A percentile compares a stretch with the other conserved stretches of the same genome.
These are phyloP conservation scores for Calyptommatus sinebrachiatus DNA, from an alignment of 2,113 vertebrate genomes.

Conservation along the genomic window DNA sequence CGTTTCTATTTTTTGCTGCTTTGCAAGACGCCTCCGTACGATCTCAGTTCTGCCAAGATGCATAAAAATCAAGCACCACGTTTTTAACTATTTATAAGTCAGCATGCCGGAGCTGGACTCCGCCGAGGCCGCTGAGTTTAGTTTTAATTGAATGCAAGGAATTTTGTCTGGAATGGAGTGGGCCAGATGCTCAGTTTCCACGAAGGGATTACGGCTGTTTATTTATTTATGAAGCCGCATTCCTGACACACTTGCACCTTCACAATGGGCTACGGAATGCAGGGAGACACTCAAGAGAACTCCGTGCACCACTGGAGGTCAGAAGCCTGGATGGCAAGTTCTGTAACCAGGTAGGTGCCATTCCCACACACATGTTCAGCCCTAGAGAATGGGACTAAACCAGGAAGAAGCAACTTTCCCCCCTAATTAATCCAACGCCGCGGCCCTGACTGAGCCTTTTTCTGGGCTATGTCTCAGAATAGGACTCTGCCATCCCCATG, in stretches of 20 bases:
- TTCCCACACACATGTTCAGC: not conserved
- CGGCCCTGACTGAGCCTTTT: too few species aligned
- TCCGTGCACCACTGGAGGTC: not conserved
- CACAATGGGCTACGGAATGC: constrained; percentile 17
- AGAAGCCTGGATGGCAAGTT: not conserved
- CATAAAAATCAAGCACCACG: constrained; percentile 39
- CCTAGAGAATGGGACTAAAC: too few species aligned
- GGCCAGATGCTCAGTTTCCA: constrained; percentile 35
- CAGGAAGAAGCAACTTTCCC: too few species aligned
- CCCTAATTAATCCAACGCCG: too few species aligned
- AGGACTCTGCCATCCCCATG: too few species aligned
- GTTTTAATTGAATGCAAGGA: constrained; percentile 11
- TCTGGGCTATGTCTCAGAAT: too few species aligned
- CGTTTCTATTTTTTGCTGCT: constrained; percentile 35
- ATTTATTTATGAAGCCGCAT: constrained; percentile 30
- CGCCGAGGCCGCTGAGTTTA: constrained; percentile 34
- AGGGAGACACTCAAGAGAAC: not conserved
- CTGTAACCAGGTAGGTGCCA: not conserved
- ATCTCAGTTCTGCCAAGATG: constrained; percentile 29
- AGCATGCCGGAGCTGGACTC: constrained; percentile 35
- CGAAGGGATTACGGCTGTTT: constrained; percentile 35
- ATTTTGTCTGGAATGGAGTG: constrained; percentile 37
- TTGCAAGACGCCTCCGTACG: not conserved
- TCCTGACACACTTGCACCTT: not conserved
- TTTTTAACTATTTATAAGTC: constrained; percentile 48